Percentiles rank a stretch among this genome's conserved stretches.
These are phyloP conservation scores for Geophilus truncorum DNA, from an alignment of 2,888 invertebrate species.

Conservation along the genomic window DNA sequence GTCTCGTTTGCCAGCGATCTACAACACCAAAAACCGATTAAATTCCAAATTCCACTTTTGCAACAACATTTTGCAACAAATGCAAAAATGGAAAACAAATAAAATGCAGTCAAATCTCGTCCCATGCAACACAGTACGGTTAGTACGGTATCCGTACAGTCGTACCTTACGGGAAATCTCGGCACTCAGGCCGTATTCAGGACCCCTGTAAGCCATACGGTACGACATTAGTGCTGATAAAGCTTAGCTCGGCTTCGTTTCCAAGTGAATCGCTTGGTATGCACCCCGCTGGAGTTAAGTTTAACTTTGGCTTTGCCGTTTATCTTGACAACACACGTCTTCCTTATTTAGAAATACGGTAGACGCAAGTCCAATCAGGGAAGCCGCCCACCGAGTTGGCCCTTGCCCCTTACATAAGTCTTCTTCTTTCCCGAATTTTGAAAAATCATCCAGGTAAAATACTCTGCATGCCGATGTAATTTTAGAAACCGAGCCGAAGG, in stretches of 20 bases:
- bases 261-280: not conserved
- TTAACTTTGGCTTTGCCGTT: not conserved
- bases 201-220: slow-evolving; percentile 47
- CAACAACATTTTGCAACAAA: too few species aligned
- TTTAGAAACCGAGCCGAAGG: too few species aligned
- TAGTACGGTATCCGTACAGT: not conserved
- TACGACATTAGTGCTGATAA: too few species aligned
- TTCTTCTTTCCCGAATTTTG: not conserved
- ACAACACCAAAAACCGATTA: slow-evolving; percentile 43
- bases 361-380: not conserved
- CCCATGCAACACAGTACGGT: too few species aligned
- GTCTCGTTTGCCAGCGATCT: slow-evolving; percentile 77
- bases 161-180: slow-evolving; percentile 47
- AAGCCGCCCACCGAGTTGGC: not conserved
- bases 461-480: too few species aligned
- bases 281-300: not conserved
- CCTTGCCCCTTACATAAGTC: not conserved
- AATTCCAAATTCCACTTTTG: too few species aligned
- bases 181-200: slow-evolving; percentile 46
- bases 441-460: not conserved
- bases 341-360: not conserved
- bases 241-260: too few species aligned
- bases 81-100: too few species aligned
- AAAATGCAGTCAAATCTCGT: too few species aligned
- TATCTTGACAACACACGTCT: not conserved